Percentiles rank a stretch among this genome's conserved stretches.
These are phyloP conservation scores for Dicaeum eximium DNA, from an alignment of 2,113 vertebrate genomes.

Conservation along the genomic window DNA sequence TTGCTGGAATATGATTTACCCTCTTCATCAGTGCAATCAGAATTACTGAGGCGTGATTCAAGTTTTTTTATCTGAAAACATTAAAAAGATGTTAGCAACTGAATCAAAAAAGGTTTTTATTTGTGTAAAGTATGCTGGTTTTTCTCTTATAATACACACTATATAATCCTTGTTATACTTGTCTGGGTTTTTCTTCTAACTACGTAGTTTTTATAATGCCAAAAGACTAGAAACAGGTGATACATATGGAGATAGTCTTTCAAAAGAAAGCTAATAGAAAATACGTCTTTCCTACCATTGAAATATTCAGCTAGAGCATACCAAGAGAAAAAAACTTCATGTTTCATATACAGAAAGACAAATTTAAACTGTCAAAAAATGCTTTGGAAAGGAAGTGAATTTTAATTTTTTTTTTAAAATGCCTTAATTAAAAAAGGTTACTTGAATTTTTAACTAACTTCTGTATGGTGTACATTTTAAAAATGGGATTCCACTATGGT, in stretches of 20 bases:
- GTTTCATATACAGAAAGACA: not conserved
- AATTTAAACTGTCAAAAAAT: not conserved
- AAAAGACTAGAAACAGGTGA: not conserved
- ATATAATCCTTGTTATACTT: not conserved
- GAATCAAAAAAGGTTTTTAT: not conserved
- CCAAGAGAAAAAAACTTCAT: not conserved
- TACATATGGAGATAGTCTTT: not conserved
- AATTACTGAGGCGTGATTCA: conserved; percentile 87
- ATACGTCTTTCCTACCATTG: not conserved
- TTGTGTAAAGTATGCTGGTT: not conserved
- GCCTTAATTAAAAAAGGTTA: not conserved
- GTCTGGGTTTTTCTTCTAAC: not conserved
- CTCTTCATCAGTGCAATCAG: conserved; percentile 83
- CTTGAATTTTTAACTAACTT: not conserved
- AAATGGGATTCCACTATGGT: not conserved
- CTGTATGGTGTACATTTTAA: not conserved
- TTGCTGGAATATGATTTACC: conserved; percentile 77
- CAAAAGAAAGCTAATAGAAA: not conserved
- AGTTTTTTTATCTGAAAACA: conserved; percentile 89
- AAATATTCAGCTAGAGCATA: not conserved
- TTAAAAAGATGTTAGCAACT: not conserved
- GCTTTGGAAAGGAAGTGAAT: not conserved
- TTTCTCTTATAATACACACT: not conserved
- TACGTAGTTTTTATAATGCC: not conserved
- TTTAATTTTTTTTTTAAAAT: not conserved